These are phyloP conservation scores for Platysternon megacephalum DNA, from an alignment of 2,113 vertebrate species.

Conservation along the genomic window DNA sequence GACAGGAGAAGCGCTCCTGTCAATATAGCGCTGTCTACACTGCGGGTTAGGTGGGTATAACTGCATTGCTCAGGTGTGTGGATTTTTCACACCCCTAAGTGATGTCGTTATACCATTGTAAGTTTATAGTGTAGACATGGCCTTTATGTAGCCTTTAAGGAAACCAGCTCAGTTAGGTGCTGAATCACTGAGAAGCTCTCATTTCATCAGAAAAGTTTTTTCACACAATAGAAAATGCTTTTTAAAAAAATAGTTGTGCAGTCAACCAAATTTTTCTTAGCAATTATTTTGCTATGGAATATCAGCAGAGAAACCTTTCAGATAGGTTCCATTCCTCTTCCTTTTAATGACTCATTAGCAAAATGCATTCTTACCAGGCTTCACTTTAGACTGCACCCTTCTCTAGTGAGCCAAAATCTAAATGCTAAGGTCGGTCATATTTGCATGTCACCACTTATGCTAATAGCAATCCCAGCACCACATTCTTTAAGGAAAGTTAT, in stretches of 20 bases:
- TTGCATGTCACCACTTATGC: slow-evolving; percentile 67
- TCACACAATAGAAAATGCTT: neutral
- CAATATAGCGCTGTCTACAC: neutral
- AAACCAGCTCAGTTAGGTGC: neutral
- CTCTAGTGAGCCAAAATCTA: slow-evolving; percentile 45
- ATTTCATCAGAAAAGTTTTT: neutral
- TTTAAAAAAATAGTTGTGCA: neutral
- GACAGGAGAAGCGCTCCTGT: neutral
- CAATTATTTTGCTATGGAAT: slow-evolving; percentile 7
- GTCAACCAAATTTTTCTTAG: neutral
- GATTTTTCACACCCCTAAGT: neutral
- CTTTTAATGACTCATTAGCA: slow-evolving; percentile 44
- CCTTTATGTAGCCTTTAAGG: neutral
- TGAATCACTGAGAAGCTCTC: neutral
- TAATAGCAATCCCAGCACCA: slow-evolving; percentile 45
- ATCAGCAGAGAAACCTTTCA: slow-evolving; percentile 37
- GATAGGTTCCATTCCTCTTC: neutral
- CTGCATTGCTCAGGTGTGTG: neutral
- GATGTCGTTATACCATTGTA: neutral
- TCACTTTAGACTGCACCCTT: neutral
- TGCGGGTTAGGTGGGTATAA: neutral
- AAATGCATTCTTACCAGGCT: slow-evolving; percentile 2
- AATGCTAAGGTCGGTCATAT: slow-evolving; percentile 50
- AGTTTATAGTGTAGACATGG: neutral
- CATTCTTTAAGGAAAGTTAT: slow-evolving; percentile 42